A percentile compares a stretch with the other conserved stretches of the same genome.
Evolutionary conservation across 2,888 invertebrate species (phyloP).

Genomic region (Drosophila borealis): DNA sequence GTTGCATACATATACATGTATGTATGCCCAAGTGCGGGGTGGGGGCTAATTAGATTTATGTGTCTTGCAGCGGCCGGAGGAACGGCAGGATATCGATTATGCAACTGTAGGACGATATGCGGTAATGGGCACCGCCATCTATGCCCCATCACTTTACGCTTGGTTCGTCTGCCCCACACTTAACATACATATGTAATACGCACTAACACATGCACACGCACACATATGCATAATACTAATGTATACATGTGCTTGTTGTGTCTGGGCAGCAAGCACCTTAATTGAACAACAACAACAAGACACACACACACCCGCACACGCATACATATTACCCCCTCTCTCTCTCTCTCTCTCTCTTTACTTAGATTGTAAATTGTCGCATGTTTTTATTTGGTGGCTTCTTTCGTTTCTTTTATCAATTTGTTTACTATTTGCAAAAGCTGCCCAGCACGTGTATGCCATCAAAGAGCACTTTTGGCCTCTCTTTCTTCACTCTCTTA

Average conservation of each 20-base stretch:
- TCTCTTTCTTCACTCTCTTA: constrained; percentile 42
- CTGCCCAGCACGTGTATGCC: constrained; percentile 68
- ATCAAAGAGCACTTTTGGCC: constrained; percentile 30
- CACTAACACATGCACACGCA: not conserved
- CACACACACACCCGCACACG: constrained; percentile 15
- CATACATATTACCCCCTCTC: constrained; percentile 20
- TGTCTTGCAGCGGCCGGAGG: constrained; percentile 56
- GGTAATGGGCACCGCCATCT: constrained; percentile 87
- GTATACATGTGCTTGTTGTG: constrained; percentile 3
- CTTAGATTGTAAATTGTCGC: constrained; percentile 46
- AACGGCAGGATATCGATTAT: constrained; percentile 85
- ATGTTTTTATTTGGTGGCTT: constrained; percentile 55
- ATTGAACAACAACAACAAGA: constrained; percentile 33
- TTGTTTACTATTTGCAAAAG: constrained; percentile 72
- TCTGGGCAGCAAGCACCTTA: constrained; percentile 7
- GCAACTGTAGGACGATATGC: constrained; percentile 87
- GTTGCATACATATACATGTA: not conserved
- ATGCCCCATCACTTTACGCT: constrained; percentile 87
- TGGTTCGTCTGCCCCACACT: constrained; percentile 85
- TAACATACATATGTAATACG: not conserved
- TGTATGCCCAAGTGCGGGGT: not conserved
- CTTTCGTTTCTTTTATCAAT: constrained; percentile 57
- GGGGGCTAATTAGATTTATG: constrained; percentile 46
- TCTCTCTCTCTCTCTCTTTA: constrained; percentile 20
- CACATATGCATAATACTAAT: not conserved